Conservation (phyloP, 1,140 invertebrate species). For the Helicoverpa zea region DNA sequence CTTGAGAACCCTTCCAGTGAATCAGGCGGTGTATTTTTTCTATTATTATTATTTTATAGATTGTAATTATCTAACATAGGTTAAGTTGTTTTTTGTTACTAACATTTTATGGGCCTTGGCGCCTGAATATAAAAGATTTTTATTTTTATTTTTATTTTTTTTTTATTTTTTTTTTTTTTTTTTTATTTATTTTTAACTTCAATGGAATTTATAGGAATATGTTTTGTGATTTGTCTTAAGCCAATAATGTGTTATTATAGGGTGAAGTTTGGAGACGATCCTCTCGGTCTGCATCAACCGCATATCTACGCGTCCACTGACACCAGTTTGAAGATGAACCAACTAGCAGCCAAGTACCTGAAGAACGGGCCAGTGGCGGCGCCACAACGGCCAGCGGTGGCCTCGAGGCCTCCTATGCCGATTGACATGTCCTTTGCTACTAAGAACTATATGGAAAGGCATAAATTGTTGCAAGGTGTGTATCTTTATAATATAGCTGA, state of each 20-base stretch:
- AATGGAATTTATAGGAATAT: too few species aligned
- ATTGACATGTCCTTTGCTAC: conserved; percentile 89
- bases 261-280: conserved; percentile 85
- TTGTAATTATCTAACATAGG: too few species aligned
- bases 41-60: too few species aligned
- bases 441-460: conserved; percentile 89
- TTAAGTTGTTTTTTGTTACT: too few species aligned
- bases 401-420: conserved; percentile 61
- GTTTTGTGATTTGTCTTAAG: too few species aligned
- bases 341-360: conserved; percentile 89
- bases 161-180: too few species aligned
- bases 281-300: conserved; percentile 62
- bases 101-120: too few species aligned
- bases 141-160: too few species aligned
- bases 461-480: conserved; percentile 87
- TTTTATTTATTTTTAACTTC: neutral
- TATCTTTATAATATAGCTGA: neutral
- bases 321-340: conserved; percentile 89
- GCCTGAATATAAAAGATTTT: too few species aligned
- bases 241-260: conserved; percentile 77
- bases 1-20: too few species aligned
- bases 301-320: conserved; percentile 78
- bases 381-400: conserved; percentile 43
- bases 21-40: too few species aligned
- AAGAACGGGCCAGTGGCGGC: conserved; percentile 70